Evolutionary conservation across 2,113 vertebrate genomes (phyloP).

Genomic region (Callorhinus ursinus): DNA sequence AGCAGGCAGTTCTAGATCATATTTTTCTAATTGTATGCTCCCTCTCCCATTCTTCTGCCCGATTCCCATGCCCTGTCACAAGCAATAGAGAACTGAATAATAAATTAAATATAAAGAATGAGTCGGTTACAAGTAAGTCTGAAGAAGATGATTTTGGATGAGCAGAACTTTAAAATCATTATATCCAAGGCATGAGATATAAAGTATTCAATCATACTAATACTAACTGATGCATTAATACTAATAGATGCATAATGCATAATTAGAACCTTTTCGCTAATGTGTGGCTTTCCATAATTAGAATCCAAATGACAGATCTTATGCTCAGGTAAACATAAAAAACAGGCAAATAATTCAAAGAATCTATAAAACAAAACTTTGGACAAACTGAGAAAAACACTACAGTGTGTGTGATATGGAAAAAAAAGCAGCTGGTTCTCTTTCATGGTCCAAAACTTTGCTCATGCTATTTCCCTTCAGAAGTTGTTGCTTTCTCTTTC

Average conservation of each 20-base stretch:
- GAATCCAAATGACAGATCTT: neutral
- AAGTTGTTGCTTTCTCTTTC: neutral
- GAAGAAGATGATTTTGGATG: neutral
- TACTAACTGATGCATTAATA: neutral
- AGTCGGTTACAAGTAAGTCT: neutral
- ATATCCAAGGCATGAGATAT: neutral
- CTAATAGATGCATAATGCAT: no score
- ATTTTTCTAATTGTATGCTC: neutral
- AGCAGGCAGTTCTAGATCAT: neutral
- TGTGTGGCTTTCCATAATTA: neutral
- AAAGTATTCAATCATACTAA: neutral
- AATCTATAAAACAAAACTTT: neutral
- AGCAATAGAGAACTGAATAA: neutral
- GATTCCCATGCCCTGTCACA: neutral
- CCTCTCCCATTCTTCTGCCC: neutral
- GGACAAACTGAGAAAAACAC: neutral
- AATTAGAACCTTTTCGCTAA: neutral
- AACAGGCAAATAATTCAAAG: neutral
- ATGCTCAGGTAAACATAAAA: neutral
- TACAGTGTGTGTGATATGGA: neutral
- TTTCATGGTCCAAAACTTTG: neutral
- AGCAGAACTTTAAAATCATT: neutral
- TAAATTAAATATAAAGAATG: neutral
- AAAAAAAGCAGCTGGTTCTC: neutral
- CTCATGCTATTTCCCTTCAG: neutral